Evolutionary conservation across 1,140 invertebrate species (phyloP).

Genomic region (Drosophila paulistorum): DNA sequence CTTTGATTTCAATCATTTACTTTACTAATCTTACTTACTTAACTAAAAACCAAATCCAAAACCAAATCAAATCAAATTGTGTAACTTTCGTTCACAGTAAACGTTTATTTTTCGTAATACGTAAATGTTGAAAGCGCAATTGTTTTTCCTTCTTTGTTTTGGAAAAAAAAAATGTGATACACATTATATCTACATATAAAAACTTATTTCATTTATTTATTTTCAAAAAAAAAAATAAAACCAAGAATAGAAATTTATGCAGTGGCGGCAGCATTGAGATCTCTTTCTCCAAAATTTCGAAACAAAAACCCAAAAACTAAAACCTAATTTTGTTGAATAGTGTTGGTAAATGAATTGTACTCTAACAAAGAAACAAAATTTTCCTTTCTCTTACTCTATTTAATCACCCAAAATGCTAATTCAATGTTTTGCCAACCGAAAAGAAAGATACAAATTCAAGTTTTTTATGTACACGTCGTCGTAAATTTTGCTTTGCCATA

Average conservation of each 20-base stretch:
- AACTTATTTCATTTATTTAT: slow-evolving; percentile 52
- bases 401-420: slow-evolving; percentile 55
- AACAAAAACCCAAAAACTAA: background rate
- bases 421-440: slow-evolving; percentile 31
- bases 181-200: slow-evolving; percentile 8
- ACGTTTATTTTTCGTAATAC: slow-evolving; percentile 31
- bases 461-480: slow-evolving; percentile 82
- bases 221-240: slow-evolving; percentile 43
- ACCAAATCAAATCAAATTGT: slow-evolving; percentile 34
- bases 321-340: slow-evolving; percentile 52
- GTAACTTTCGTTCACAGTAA: slow-evolving; percentile 54
- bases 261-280: slow-evolving; percentile 68
- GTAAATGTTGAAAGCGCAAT: slow-evolving; percentile 59
- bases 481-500: slow-evolving; percentile 65
- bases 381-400: slow-evolving; percentile 33
- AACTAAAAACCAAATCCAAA: slow-evolving; percentile 36
- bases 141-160: slow-evolving; percentile 12
- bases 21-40: slow-evolving; percentile 36
- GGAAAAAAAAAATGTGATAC: background rate
- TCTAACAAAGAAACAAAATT: slow-evolving; percentile 14
- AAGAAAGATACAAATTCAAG: slow-evolving; percentile 50
- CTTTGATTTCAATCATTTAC: slow-evolving; percentile 63
- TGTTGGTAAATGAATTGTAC: slow-evolving; percentile 69
- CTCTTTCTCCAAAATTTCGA: slow-evolving; percentile 16
- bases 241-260: slow-evolving; percentile 44